Evolutionary conservation across 2,888 invertebrate genomes (phyloP), one percentile per base, ranked within the genome.

Genomic region (Nudaria mundana): DNA sequence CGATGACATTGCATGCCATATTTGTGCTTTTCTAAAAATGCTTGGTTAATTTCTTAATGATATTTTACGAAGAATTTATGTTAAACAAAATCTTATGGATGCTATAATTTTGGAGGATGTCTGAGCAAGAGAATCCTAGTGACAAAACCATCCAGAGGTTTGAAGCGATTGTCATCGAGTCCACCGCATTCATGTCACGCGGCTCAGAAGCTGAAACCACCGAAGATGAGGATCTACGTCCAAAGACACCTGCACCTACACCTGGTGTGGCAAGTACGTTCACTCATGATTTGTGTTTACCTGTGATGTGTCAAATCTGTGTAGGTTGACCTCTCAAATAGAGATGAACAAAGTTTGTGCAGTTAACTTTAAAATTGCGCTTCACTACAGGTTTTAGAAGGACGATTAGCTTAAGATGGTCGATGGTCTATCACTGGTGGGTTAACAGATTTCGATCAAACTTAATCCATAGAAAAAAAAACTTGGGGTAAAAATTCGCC

Each of bases 1-100:
- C 63, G 64, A 76, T 82, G 82, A 84, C 82, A 65, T 81, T 74
- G 77, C 59, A n/a, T 64, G 59, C 59, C 62, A 66, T n/a, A n/a
- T 70, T 61, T 71, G 66, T 71, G 71, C 56, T 66, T 72, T 72
- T 70, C 50, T 55, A 75, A 65, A 73, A 80, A 76, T 70, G 70
- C 64, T 67, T 66, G 58, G 56, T 63, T 63, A 58, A 54, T 66
- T 70, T 66, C 63, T 56, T 66, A 64, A 66, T 71, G 59, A 69
- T 59, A 78, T 76, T 74, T 74, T 72, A 60, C 63, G 63, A 63
- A 69, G 58, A 62, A 64, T 29, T 64, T 57, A 50, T 44, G 55
- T 48, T 54, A 61, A 47, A 53, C 59, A 20, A 56, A 42, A 54
- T 70, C 76, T 61, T 71, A 80, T 84, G 77, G 76, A 73, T 77